These are phyloP conservation scores for Eremophila alpestris DNA, from an alignment of 2,797 vertebrate species.

Conservation along the genomic window DNA sequence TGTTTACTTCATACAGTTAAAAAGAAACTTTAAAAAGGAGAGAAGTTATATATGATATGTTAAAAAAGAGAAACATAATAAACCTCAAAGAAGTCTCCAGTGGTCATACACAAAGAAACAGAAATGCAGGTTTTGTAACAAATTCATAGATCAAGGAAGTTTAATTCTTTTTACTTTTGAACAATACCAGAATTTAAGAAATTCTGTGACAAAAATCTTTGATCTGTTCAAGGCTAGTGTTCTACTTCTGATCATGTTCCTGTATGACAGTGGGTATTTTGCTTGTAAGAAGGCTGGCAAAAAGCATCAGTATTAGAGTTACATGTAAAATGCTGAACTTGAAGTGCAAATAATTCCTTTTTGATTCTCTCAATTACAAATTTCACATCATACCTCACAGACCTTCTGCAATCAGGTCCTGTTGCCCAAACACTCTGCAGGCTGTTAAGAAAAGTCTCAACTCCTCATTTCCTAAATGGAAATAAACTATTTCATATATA, in stretches of 20 bases:
- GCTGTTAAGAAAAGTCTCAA: neutral
- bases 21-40: neutral
- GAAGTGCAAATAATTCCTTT: neutral
- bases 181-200: neutral
- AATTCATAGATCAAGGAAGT: neutral
- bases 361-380: neutral
- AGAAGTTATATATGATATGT: neutral
- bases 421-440: accelerated
- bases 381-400: neutral
- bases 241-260: neutral
- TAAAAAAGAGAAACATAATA: neutral
- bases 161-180: neutral
- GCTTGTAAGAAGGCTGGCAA: neutral
- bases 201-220: neutral
- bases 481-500: neutral
- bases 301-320: neutral
- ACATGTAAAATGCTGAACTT: neutral
- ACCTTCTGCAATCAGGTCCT: neutral
- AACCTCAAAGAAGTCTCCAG: neutral
- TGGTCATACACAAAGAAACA: neutral
- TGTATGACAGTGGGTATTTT: neutral
- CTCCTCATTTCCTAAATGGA: neutral
- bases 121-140: neutral
- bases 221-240: neutral
- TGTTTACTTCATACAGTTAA: neutral